These are phyloP conservation scores for Neotragus pygmaeus DNA, from an alignment of 2,113 vertebrate species.

Conservation along the genomic window DNA sequence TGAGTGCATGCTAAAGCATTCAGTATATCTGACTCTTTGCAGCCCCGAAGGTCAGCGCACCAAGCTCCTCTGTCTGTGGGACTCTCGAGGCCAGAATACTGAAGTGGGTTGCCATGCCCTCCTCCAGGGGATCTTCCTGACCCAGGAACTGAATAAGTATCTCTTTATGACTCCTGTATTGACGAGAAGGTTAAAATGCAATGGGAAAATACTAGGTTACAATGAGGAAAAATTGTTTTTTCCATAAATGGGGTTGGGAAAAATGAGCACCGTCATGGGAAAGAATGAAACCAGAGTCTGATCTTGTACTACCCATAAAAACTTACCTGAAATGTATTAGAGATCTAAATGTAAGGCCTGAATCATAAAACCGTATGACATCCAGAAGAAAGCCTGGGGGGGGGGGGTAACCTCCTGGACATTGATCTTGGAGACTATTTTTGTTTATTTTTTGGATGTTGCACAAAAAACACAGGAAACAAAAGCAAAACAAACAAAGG, in stretches of 20 bases:
- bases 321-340: not conserved
- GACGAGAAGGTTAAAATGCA: not conserved
- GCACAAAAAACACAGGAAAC: not conserved
- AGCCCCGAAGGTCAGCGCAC: not conserved
- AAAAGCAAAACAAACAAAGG: not conserved
- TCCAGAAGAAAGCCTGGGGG: not conserved
- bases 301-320: not conserved
- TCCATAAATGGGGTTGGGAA: not conserved
- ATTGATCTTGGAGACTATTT: not conserved
- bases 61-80: not conserved
- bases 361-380: not conserved
- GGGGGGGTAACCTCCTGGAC: not conserved
- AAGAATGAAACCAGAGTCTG: not conserved
- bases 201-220: not conserved
- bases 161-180: not conserved
- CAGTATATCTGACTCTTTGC: not conserved
- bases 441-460: not conserved
- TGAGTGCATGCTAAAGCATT: not conserved
- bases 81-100: not conserved
- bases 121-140: not conserved
- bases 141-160: not conserved
- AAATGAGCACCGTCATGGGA: not conserved
- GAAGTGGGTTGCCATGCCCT: not conserved
- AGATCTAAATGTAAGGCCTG: not conserved
- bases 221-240: not conserved